Evolutionary conservation across 2,797 vertebrate species (phyloP), one percentile per base, ranked within the genome.

Genomic region (Sebastes hopkinsi): DNA sequence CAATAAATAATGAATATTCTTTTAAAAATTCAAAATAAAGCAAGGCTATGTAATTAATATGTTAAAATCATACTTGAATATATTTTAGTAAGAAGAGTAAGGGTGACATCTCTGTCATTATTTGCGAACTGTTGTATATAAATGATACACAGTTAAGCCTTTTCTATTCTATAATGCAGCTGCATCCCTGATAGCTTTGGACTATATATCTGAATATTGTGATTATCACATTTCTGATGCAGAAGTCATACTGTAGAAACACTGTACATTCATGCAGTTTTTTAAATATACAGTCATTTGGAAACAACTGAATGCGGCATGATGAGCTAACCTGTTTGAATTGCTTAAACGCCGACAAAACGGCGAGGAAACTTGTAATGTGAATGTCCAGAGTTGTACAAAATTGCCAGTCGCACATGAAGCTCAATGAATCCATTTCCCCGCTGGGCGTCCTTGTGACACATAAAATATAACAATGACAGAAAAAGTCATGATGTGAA

Each of bases 181-280:
- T 89, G 86, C 87, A 91, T 95, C 93, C 91, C 94, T 94, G 93
- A 94, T 83, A 87, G 84, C 89, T 92, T 94, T 92, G 84, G 86
- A 92, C 85, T 92, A 85, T 34, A 89, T 83, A 80, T 88, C 59
- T 89, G 61, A 87, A 89, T 83, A 85, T 86, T 1, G 50, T 56
- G 84, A 94, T 94, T 84, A 92, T 90, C 86, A 89, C 73, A 82
- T 89, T 90, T 88, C 89, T 90, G 90, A 94, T 80, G 85, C 87
- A 92, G 80, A 90, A 88, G 55, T 80, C 69, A 72, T 88, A 79
- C 72, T 66, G 83, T 88, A 91, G 75, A 90, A 94, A 94, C 79
- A 92, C 90, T 91, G 91, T 94, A 94, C 91, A 94, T 86, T 85
- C 92, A 94, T 92, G 92, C 91, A 90, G 50, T 81, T 87, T 83